phyloP scores from a whole-genome alignment of 2,888 invertebrate genomes.

The Galerucella nymphaeae region DNA sequence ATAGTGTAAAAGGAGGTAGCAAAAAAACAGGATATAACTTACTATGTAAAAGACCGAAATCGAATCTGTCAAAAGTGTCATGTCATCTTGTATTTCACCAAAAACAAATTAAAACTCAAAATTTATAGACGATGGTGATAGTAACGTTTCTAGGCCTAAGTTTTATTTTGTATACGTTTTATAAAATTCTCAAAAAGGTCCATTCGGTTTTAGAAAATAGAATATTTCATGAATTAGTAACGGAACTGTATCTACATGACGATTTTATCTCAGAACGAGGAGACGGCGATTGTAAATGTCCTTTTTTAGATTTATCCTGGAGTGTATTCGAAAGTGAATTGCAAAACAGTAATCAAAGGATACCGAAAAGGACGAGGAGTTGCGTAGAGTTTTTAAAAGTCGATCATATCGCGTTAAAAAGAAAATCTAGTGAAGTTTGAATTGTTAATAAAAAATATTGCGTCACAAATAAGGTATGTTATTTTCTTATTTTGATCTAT shows the following conservation, averaged over 20 bases:
- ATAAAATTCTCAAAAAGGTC: constrained; percentile 27
- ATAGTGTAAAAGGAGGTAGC: constrained; percentile 23
- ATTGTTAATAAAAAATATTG: too few species aligned
- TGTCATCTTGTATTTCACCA: not conserved
- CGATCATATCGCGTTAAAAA: not conserved
- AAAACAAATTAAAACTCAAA: not conserved
- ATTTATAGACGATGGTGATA: constrained; percentile 10
- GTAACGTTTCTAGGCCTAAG: constrained; percentile 4
- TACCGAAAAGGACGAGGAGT: constrained; percentile 25
- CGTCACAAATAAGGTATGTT: too few species aligned
- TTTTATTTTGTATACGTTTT: constrained; percentile 7
- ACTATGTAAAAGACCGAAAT: not conserved
- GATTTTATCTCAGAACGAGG: constrained; percentile 25
- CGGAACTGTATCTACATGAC: constrained; percentile 29
- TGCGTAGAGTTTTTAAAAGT: constrained; percentile 15
- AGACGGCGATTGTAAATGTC: constrained; percentile 30
- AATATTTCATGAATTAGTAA: constrained; percentile 29
- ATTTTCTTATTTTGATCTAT: too few species aligned
- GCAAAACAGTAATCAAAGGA: not conserved
- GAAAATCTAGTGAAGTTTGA: constrained; percentile 26
- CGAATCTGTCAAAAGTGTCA: not conserved
- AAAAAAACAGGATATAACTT: constrained; percentile 2
- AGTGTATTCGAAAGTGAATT: not conserved
- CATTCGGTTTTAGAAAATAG: constrained; percentile 16
- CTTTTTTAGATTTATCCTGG: constrained; percentile 20